Conservation (phyloP, 2,888 invertebrate species). For the Cryptus armator region DNA sequence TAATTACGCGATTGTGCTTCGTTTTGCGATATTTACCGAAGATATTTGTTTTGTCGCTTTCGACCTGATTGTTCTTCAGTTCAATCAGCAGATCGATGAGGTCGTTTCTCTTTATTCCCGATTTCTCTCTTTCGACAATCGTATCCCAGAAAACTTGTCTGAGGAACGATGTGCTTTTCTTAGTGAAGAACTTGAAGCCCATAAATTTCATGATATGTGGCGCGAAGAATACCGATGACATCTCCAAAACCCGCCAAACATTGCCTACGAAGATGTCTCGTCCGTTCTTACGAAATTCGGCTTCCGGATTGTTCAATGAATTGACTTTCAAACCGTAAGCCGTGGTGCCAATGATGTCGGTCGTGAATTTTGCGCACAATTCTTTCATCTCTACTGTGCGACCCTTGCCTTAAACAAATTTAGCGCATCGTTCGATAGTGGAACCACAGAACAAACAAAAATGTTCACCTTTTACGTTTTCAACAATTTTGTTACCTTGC, state of each 20-base stretch:
- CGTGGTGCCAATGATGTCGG: constrained; percentile 85
- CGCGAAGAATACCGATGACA: constrained; percentile 84
- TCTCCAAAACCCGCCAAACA: constrained; percentile 81
- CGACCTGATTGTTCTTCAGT: constrained; percentile 79
- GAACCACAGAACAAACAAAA: too few relatives aligned
- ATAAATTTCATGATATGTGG: constrained; percentile 83
- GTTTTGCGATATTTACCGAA: constrained; percentile 57
- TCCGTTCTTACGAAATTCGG: constrained; percentile 84
- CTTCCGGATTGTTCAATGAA: constrained; percentile 83
- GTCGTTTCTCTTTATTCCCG: constrained; percentile 83
- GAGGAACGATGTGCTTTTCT: constrained; percentile 81
- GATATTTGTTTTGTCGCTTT: constrained; percentile 52
- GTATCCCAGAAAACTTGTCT: constrained; percentile 84
- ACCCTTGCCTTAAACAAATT: constrained; percentile 67
- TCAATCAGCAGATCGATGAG: constrained; percentile 86
- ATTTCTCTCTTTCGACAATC: constrained; percentile 83
- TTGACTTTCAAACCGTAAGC: constrained; percentile 86
- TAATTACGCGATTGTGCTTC: neutral
- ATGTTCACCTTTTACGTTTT: neutral
- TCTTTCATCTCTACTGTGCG: constrained; percentile 78
- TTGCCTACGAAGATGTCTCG: constrained; percentile 83
- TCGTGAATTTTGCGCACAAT: constrained; percentile 78
- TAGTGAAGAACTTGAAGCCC: constrained; percentile 83
- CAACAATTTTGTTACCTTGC: constrained; percentile 67
- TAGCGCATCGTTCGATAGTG: neutral